Evolutionary conservation across 1,140 invertebrate genomes (phyloP), one percentile per base, ranked within the genome.

Genomic region (Scaptomyza graminum): DNA sequence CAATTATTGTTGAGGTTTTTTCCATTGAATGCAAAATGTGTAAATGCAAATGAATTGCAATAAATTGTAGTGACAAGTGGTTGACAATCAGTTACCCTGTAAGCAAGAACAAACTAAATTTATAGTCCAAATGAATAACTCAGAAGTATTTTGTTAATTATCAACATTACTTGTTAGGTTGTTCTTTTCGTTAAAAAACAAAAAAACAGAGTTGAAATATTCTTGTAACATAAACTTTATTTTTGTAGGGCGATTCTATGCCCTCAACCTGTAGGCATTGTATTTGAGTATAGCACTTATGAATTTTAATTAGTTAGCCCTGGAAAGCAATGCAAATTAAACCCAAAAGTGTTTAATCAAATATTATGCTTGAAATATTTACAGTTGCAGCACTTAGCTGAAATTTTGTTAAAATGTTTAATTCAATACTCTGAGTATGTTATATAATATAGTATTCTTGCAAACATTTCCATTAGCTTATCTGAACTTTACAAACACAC

Each of bases 1-100:
- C 68, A 85, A 84, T 85, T 81, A 85, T 79, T 59, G 73, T 67
- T 76, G 65, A 62, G 61, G 62, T 56, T 74, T 63, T 76, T 52
- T 52, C 46, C 47, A 46, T 41, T 43, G 22, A 57, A 56, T 77
- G 60, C 22, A 77, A 66, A 44, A 77, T 72, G 2, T 22, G 22
- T 37, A 57, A 78, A 62, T 73, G 25, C 43, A 52, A 78, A 62
- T 73, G 67, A 66, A 77, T 77, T 71, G 34, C 15, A 31, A 28
- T 8, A 11, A 28, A n/a, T 50, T 12, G 5, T 31, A 15, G 4
- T n/a, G 18, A 0, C 13, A 55, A n/a, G 16, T 44, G 55, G 7
- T 5, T 3, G 13, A 46, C 41, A 6, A 16, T 9, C 1, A 46
- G 22, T 34, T 47, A 34, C 9, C 15, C 43, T 9, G 22, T 8